Conservation (phyloP, 2,113 vertebrate species). For the Lipotes vexillifer region DNA sequence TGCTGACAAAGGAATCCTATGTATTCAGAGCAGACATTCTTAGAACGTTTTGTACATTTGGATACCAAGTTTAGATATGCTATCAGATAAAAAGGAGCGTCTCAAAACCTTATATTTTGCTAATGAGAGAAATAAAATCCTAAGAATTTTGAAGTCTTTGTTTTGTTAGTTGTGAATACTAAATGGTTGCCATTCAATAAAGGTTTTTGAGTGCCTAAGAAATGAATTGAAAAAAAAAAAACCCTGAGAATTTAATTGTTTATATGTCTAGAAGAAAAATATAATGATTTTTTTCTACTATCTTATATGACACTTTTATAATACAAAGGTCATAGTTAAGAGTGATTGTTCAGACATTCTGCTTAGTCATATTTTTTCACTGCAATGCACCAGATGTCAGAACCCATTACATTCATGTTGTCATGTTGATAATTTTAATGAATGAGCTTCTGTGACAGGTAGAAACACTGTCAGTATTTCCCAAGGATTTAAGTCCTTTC, state of each 20-base stretch:
- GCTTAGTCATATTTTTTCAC: conserved; percentile 19
- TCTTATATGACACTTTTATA: conserved; percentile 13
- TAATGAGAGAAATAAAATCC: neutral
- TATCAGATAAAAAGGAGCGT: neutral
- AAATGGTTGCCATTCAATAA: neutral
- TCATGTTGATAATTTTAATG: conserved; percentile 51
- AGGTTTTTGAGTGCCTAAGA: neutral
- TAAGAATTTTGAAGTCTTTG: neutral
- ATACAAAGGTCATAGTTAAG: neutral
- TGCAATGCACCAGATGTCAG: conserved; percentile 28
- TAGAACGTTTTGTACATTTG: neutral
- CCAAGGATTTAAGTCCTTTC: neutral
- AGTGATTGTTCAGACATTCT: conserved; percentile 24
- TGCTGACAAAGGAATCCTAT: neutral
- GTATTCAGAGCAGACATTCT: neutral
- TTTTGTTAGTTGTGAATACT: conserved; percentile 3
- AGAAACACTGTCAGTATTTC: conserved; percentile 25
- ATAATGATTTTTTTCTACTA: conserved; percentile 10
- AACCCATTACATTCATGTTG: neutral
- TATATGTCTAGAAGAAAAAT: neutral
- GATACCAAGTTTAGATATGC: neutral
- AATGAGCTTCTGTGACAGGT: conserved; percentile 16
- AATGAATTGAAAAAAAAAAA: neutral
- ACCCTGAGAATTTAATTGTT: neutral
- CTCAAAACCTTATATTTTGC: neutral